Evolutionary conservation across 1,140 invertebrate genomes (phyloP).

Genomic region (Pseudomyrmex concolor): DNA sequence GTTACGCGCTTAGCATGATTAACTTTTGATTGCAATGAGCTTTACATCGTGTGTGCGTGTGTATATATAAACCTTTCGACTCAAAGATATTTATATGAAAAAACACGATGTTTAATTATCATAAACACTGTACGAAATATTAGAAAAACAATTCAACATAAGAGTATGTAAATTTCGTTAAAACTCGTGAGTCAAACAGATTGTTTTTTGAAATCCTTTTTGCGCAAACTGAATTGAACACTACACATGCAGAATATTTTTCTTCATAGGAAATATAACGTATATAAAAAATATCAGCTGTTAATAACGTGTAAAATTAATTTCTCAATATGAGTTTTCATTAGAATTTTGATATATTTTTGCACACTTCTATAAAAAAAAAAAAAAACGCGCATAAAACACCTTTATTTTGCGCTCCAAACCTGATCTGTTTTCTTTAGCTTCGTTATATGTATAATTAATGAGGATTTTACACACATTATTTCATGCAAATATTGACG

Average conservation of each 20-base stretch:
- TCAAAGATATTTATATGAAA: neutral
- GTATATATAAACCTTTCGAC: slow-evolving; percentile 7
- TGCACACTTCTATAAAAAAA: too few relatives aligned
- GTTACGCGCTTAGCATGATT: slow-evolving; percentile 21
- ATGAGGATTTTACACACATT: too few relatives aligned
- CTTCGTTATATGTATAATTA: too few relatives aligned
- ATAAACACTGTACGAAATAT: slow-evolving; percentile 50
- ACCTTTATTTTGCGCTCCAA: too few relatives aligned
- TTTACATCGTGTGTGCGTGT: too few relatives aligned
- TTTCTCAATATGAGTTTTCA: neutral
- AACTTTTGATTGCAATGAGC: neutral
- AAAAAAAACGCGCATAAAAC: too few relatives aligned
- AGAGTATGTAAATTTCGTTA: slow-evolving; percentile 20
- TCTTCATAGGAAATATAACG: neutral
- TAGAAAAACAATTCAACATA: neutral
- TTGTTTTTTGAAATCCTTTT: slow-evolving; percentile 19
- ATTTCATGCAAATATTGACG: too few relatives aligned
- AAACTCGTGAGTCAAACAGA: slow-evolving; percentile 46
- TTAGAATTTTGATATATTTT: too few relatives aligned
- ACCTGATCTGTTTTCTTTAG: too few relatives aligned
- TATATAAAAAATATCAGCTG: neutral
- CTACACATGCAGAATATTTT: slow-evolving; percentile 10
- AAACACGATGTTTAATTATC: slow-evolving; percentile 31
- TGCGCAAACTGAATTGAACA: neutral
- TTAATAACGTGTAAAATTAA: slow-evolving; percentile 5